These are phyloP conservation scores for Trematomus loennbergii DNA, from an alignment of 2,113 vertebrate genomes.

Conservation along the genomic window DNA sequence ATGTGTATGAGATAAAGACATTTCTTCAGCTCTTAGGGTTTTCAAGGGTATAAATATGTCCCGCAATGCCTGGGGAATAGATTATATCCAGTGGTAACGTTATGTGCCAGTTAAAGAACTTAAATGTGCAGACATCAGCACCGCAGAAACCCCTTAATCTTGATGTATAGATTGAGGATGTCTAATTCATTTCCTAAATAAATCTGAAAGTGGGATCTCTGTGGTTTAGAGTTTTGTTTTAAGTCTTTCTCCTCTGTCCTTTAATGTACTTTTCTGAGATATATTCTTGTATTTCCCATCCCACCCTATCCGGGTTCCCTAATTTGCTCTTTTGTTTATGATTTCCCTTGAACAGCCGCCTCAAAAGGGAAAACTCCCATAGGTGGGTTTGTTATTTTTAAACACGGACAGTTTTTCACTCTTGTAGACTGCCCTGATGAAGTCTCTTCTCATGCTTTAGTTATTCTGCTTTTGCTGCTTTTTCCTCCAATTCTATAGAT, in stretches of 20 bases:
- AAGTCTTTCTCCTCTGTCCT: conserved; percentile 30
- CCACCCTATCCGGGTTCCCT: conserved; percentile 54
- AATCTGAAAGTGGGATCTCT: conserved; percentile 36
- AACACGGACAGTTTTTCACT: conserved; percentile 47
- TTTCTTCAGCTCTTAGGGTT: neutral
- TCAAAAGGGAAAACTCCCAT: conserved; percentile 61
- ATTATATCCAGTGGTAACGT: conserved; percentile 49
- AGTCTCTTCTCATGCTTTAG: conserved; percentile 32
- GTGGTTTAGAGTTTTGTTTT: conserved; percentile 32
- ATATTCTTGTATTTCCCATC: conserved; percentile 59
- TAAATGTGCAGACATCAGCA: conserved; percentile 35
- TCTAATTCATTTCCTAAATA: conserved; percentile 35
- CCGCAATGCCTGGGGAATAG: conserved; percentile 44
- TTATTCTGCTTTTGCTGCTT: conserved; percentile 13
- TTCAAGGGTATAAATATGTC: neutral
- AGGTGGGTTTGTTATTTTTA: conserved; percentile 73
- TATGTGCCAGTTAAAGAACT: conserved; percentile 29
- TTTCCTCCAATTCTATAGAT: neutral
- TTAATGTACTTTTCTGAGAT: conserved; percentile 45
- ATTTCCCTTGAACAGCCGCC: conserved; percentile 46
- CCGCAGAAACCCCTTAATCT: conserved; percentile 32
- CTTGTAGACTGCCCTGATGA: conserved; percentile 36
- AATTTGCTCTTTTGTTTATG: conserved; percentile 67
- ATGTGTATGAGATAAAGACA: conserved; percentile 1
- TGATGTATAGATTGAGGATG: conserved; percentile 27